Conservation (phyloP, 2,113 vertebrate species). For the Donacobius atricapilla region DNA sequence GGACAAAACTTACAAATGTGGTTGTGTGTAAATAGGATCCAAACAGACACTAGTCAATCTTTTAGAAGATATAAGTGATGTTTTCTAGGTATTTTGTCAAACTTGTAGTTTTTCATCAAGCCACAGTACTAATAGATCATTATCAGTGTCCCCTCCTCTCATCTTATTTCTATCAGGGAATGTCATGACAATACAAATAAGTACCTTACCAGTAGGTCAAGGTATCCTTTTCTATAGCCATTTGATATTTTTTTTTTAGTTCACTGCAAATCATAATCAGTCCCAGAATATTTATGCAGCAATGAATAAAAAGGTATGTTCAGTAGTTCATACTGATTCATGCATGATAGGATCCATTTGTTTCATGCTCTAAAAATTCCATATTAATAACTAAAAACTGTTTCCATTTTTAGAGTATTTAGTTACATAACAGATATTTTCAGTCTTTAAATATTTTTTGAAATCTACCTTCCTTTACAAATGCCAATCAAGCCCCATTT, state of each 20-base stretch:
- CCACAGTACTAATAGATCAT: background rate
- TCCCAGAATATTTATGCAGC: constrained; percentile 48
- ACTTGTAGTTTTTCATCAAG: background rate
- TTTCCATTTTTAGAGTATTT: constrained; percentile 67
- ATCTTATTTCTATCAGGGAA: background rate
- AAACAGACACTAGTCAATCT: background rate
- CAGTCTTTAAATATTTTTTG: constrained; percentile 53
- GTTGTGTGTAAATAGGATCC: background rate
- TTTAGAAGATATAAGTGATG: background rate
- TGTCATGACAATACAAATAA: background rate
- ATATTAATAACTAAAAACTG: constrained; percentile 74
- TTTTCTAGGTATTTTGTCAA: background rate
- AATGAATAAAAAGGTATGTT: constrained; percentile 68
- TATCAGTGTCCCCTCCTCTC: background rate
- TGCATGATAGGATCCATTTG: constrained; percentile 71
- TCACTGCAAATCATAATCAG: constrained; percentile 15
- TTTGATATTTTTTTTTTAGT: constrained; percentile 24
- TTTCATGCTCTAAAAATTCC: constrained; percentile 74
- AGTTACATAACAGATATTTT: constrained; percentile 67
- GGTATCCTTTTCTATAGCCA: background rate
- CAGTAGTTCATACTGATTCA: constrained; percentile 63
- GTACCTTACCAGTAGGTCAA: background rate
- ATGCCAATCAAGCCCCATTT: constrained; percentile 18
- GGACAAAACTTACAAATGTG: background rate
- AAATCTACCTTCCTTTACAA: constrained; percentile 39